phyloP scores from a whole-genome alignment of 23 tunicate species.

The Phallusia fumigata region DNA sequence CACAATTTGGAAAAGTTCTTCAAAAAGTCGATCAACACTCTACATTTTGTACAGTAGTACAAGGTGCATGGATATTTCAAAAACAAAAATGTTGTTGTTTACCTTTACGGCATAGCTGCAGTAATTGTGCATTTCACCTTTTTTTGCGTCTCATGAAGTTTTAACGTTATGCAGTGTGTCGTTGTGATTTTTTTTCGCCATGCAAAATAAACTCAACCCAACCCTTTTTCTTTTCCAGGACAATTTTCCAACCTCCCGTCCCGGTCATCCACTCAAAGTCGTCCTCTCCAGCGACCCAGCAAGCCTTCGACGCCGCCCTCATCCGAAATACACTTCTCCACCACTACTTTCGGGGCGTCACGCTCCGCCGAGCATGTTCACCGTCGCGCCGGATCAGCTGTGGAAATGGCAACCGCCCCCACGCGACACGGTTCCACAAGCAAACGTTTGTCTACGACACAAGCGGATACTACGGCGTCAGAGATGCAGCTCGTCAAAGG shows the following conservation, averaged over 20 bases:
- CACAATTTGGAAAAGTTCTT: too few species aligned
- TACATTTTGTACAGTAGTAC: too few species aligned
- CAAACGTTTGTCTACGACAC: neutral
- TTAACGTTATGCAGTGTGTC: too few species aligned
- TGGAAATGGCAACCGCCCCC: neutral
- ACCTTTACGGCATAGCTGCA: too few species aligned
- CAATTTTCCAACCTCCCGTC: neutral
- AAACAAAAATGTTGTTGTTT: too few species aligned
- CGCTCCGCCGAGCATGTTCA: neutral
- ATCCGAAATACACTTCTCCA: neutral
- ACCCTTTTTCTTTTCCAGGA: too few species aligned
- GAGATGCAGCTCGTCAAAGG: neutral
- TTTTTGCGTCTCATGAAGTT: too few species aligned
- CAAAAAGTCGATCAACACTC: too few species aligned
- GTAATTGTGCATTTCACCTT: too few species aligned
- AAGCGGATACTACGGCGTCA: neutral
- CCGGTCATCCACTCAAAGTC: neutral
- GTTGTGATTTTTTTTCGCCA: too few species aligned
- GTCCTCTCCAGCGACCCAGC: neutral
- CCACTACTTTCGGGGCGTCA: neutral
- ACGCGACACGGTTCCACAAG: neutral
- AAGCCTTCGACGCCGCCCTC: neutral
- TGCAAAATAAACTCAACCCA: too few species aligned
- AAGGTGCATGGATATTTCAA: too few species aligned
- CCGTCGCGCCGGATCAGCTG: neutral